These are phyloP conservation scores for Orthosia gracilis DNA, from an alignment of 2,888 invertebrate species.

Conservation along the genomic window DNA sequence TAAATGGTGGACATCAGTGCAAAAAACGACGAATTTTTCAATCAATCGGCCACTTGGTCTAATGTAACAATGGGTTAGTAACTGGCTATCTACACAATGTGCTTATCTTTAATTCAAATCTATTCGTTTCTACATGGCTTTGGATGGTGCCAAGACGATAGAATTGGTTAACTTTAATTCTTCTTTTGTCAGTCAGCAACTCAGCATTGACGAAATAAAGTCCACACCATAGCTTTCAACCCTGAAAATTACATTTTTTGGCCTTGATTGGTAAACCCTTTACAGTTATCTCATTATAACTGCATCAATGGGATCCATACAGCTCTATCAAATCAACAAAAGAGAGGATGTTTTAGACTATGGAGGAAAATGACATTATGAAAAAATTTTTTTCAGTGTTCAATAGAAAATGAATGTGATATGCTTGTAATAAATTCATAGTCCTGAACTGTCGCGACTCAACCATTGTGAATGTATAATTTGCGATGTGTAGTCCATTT, in stretches of 20 bases:
- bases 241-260: neutral
- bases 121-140: conserved; percentile 18
- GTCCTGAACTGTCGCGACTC: neutral
- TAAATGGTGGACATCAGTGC: neutral
- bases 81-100: neutral
- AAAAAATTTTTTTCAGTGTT: neutral
- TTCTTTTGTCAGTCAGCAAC: neutral
- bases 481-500: conserved; percentile 4
- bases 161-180: neutral
- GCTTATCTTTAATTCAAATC: conserved; percentile 50
- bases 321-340: neutral
- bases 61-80: conserved; percentile 6
- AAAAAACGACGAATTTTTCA: neutral
- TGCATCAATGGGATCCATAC: too few species aligned
- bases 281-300: neutral
- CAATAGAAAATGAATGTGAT: conserved; percentile 1
- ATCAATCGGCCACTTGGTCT: neutral
- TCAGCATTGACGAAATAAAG: neutral
- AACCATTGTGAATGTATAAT: conserved; percentile 2
- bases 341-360: neutral
- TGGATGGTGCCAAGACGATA: conserved; percentile 21
- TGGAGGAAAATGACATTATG: neutral
- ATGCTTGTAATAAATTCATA: conserved; percentile 3
- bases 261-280: neutral
- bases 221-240: too few species aligned